These are phyloP conservation scores for Saccostrea echinata DNA, from an alignment of 1,140 invertebrate species.

Conservation along the genomic window DNA sequence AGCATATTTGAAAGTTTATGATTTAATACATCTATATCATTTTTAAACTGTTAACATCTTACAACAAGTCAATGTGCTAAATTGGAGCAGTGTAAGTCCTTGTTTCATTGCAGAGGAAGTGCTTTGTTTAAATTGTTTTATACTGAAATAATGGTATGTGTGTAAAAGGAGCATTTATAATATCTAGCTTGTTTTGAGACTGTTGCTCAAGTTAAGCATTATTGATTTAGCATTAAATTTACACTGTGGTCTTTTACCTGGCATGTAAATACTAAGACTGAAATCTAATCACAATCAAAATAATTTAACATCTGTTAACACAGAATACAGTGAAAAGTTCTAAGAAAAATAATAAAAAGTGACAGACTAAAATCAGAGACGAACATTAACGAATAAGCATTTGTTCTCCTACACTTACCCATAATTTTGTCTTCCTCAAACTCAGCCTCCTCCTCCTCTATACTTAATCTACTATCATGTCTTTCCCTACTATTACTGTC, in stretches of 20 bases:
- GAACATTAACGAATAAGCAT: background rate
- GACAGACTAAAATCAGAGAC: slow-evolving; percentile 1
- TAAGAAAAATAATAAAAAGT: background rate
- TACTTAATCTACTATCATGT: slow-evolving; percentile 51
- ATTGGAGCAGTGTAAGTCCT: background rate
- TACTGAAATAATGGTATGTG: background rate
- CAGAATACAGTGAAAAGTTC: background rate
- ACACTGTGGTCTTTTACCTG: background rate
- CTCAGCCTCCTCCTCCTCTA: slow-evolving; percentile 55
- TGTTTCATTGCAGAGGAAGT: background rate
- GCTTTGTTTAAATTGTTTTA: background rate
- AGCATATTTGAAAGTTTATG: too few species aligned
- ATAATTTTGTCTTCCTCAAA: slow-evolving; percentile 66
- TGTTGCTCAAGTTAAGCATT: background rate
- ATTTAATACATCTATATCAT: too few species aligned
- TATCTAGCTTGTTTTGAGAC: background rate
- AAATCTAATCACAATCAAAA: slow-evolving; percentile 34
- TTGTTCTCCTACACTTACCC: slow-evolving; percentile 56
- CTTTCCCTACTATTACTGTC: slow-evolving; percentile 26
- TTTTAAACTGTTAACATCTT: background rate
- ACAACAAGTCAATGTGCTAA: background rate
- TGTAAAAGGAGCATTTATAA: background rate
- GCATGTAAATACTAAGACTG: background rate
- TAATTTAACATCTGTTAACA: background rate
- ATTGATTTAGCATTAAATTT: background rate